Conservation (phyloP, 2,888 invertebrate species). For the Fragum whitleyi region DNA sequence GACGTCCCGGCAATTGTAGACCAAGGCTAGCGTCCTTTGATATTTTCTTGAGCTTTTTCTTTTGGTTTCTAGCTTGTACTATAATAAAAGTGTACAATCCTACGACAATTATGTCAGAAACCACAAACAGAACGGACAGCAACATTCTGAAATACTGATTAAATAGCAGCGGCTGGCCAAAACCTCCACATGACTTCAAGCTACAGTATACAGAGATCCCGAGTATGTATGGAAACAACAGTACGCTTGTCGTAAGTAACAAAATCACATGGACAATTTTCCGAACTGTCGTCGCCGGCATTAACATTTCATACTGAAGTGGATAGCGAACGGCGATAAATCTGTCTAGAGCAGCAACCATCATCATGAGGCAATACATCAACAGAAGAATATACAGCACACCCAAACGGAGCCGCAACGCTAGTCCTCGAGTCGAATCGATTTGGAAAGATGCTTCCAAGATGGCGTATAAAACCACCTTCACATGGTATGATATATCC, state of each 20-base stretch:
- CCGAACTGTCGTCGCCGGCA: neutral
- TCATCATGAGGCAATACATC: neutral
- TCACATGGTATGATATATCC: neutral
- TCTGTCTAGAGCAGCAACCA: neutral
- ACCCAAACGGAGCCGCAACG: neutral
- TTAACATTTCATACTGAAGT: neutral
- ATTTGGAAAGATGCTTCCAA: neutral
- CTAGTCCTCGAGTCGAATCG: neutral
- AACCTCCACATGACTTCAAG: neutral
- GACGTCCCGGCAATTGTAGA: neutral
- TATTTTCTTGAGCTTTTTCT: neutral
- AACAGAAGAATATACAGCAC: neutral
- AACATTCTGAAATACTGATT: no score
- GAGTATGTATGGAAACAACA: neutral
- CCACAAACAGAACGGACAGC: neutral
- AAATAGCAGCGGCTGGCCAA: neutral
- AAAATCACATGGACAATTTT: neutral
- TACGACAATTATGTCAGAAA: neutral
- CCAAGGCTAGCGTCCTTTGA: neutral
- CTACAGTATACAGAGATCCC: neutral
- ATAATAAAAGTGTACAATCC: neutral
- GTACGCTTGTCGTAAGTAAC: neutral
- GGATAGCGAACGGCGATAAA: no score
- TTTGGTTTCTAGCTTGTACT: neutral
- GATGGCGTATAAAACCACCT: neutral